Evolutionary conservation across 2,797 vertebrate species (phyloP), one percentile per base, ranked within the genome.

Genomic region (Nannoperca australis): DNA sequence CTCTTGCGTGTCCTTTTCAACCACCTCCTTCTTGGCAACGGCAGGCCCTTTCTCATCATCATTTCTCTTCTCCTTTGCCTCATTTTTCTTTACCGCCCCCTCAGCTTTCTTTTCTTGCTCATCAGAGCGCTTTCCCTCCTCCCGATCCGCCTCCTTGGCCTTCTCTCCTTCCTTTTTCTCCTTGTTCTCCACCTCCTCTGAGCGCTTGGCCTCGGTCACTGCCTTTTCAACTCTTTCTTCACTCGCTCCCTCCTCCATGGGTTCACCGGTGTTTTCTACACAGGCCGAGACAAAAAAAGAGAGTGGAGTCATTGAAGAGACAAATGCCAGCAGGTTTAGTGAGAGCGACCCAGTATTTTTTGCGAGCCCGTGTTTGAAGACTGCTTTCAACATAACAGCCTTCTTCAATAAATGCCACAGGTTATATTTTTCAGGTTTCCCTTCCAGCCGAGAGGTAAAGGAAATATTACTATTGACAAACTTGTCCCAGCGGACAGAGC

Each of bases 241-340:
- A 82, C 87, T 70, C 56, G 68, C 83, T 47, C 64, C 81, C 68
- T 88, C 81, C 79, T 95, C 93, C 93, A 95, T 93, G 69, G 85
- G 81, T 63, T 94, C 91, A 24, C 34, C 79, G 1, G 77, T 53
- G 38, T 77, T 82, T 36, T 66, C 92, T 92, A 44, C 73, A 77
- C 61, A 76, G 47, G 67, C 50, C 8, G 73, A 86, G 76, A 85
- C 50, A 90, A 53, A 87, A 58, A 72, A 73, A n/a, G 67, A n/a
- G 38, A 79, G 72, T 18, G 38, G 40, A 85, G 80, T 88, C 76
- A 89, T 64, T 85, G 78, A 91, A 78, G 76, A 83, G 67, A 85
- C 79, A 88, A 90, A 88, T 80, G 81, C 79, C 88, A 87, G 83
- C 66, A 70, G 83, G 78, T 88, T 91, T 71, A 78, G 56, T 34